phyloP scores from a whole-genome alignment of 2,888 invertebrate genomes.

The Augiades crinisus region DNA sequence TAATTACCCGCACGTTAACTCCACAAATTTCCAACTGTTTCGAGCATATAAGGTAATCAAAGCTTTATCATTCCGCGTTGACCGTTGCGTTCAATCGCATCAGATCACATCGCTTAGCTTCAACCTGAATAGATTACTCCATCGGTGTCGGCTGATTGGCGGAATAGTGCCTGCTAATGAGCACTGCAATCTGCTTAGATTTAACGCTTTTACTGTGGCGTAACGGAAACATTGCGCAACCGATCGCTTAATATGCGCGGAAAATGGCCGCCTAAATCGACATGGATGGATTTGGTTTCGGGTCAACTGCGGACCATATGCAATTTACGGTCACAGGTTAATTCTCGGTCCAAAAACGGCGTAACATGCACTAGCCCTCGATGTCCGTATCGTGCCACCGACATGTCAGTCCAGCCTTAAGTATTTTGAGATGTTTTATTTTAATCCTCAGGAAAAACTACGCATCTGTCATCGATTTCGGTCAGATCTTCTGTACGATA shows the following conservation, averaged over 20 bases:
- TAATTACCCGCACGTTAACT: too few relatives aligned
- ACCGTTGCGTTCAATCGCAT: neutral
- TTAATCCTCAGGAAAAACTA: too few relatives aligned
- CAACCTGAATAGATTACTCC: neutral
- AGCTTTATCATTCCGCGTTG: neutral
- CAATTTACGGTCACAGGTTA: too few relatives aligned
- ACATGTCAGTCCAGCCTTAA: too few relatives aligned
- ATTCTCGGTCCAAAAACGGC: neutral
- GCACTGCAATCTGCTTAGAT: constrained; percentile 1
- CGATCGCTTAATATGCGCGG: constrained; percentile 4
- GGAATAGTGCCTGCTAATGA: neutral
- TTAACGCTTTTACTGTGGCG: constrained; percentile 6
- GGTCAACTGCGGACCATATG: too few relatives aligned
- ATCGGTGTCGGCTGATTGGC: neutral
- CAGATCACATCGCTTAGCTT: neutral
- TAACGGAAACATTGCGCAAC: constrained; percentile 4
- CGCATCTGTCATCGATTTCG: too few relatives aligned
- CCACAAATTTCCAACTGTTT: too few relatives aligned
- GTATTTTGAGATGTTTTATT: too few relatives aligned
- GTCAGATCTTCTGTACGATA: too few relatives aligned
- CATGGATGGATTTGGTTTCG: neutral
- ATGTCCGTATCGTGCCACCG: too few relatives aligned
- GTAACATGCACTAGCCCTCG: too few relatives aligned
- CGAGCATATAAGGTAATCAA: too few relatives aligned
- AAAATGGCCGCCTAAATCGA: neutral